These are phyloP conservation scores for Irena cyanogastra DNA, from an alignment of 2,113 vertebrate species.

Conservation along the genomic window DNA sequence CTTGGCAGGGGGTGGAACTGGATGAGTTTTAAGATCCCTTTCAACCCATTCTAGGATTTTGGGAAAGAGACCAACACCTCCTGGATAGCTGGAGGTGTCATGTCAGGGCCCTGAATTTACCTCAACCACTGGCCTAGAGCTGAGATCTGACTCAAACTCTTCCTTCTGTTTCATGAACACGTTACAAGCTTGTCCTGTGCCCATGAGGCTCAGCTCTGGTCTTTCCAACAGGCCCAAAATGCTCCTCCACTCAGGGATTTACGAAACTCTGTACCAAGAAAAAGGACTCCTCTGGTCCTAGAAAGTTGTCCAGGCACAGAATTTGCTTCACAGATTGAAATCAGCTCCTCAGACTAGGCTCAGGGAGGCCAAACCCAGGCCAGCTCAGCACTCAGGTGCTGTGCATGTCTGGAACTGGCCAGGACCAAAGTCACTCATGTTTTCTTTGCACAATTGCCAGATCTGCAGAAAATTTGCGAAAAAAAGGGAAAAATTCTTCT, in stretches of 20 bases:
- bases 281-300: neutral
- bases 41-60: neutral
- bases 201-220: neutral
- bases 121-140: neutral
- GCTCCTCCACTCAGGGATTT: neutral
- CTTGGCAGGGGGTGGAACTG: neutral
- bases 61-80: neutral
- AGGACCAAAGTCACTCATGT: neutral
- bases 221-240: neutral
- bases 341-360: neutral
- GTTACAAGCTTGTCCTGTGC: fast-evolving
- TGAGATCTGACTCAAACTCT: neutral
- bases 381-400: neutral
- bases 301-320: neutral
- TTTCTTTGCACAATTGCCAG: neutral
- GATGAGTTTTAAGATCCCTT: neutral
- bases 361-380: neutral
- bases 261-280: neutral
- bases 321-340: neutral
- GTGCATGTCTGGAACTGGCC: neutral
- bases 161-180: fast-evolving
- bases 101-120: neutral
- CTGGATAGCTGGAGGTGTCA: neutral
- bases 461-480: neutral
- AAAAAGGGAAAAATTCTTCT: neutral